A percentile compares a stretch with the other conserved stretches of the same genome.
Evolutionary conservation across 2,888 invertebrate genomes (phyloP).

Genomic region (Xanthorhoe designata): DNA sequence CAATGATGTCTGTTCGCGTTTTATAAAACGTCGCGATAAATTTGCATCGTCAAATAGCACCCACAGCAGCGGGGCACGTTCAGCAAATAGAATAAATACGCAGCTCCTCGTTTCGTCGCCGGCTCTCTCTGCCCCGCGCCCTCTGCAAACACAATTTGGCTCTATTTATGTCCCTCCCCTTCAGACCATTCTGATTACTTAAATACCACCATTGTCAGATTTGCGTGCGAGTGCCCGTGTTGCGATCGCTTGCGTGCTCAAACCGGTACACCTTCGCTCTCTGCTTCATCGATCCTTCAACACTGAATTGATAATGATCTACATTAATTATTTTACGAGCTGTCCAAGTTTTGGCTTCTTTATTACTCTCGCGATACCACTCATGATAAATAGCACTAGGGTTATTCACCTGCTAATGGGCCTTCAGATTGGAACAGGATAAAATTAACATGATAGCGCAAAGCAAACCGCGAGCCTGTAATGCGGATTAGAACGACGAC

Average conservation of each 20-base stretch:
- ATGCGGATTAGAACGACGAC: slow-evolving; percentile 44
- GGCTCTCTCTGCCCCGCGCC: slow-evolving; percentile 58
- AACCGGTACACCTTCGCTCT: slow-evolving; percentile 57
- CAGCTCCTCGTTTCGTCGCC: slow-evolving; percentile 61
- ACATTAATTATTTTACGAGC: slow-evolving; percentile 58
- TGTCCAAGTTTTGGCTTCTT: slow-evolving; percentile 52
- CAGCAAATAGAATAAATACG: slow-evolving; percentile 83
- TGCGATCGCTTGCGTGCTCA: slow-evolving; percentile 53
- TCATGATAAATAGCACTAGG: slow-evolving; percentile 36
- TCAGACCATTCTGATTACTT: slow-evolving; percentile 50
- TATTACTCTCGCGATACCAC: slow-evolving; percentile 39
- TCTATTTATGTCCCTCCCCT: slow-evolving; percentile 64
- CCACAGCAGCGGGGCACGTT: slow-evolving; percentile 78
- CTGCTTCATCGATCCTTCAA: slow-evolving; percentile 58
- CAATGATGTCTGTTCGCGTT: slow-evolving; percentile 74
- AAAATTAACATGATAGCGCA: slow-evolving; percentile 23
- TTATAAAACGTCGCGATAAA: slow-evolving; percentile 81
- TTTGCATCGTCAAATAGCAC: slow-evolving; percentile 82
- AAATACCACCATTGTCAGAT: slow-evolving; percentile 52
- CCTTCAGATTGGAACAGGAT: slow-evolving; percentile 16
- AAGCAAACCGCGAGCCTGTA: slow-evolving; percentile 35
- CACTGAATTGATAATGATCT: slow-evolving; percentile 59
- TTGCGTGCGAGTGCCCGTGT: slow-evolving; percentile 49
- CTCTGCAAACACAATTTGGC: slow-evolving; percentile 78
- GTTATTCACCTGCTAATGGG: slow-evolving; percentile 20